Evolutionary conservation across 2,888 invertebrate species (phyloP), one percentile per base, ranked within the genome.

Genomic region (Galeopsomyia nigrocyanea): DNA sequence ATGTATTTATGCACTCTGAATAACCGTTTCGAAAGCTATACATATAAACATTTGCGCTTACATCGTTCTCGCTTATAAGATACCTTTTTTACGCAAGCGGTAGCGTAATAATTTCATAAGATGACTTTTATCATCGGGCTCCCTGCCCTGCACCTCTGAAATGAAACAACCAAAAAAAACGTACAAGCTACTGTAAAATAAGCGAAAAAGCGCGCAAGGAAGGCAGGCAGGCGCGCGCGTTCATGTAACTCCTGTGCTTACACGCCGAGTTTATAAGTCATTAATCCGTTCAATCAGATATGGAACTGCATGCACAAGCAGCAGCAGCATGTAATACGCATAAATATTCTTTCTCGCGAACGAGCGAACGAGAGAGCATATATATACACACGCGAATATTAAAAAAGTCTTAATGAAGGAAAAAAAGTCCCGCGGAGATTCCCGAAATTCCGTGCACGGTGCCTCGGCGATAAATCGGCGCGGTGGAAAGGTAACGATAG

Each of bases 101-200:
- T 31, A 31, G 31, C 31, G 31, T 31, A 31, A 31, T 31, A 31
- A 31, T 31, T 31, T 31, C 31, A 31, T 31, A 47, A 60, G 60
- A 60, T n/a, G 46, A 5, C 60, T 31, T 31, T 58, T 58, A 22
- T n/a, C 56, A 22, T 16, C 26, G 19, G 56, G n/a, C n/a, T n/a
- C 56, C 56, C 21, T 56, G 3, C 21, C 46, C 21, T 17, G n/a
- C 14, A 17, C 31, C 7, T 31, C 7, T 31, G 3, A 31, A 31
- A 31, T n/a, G n/a, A n/a, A n/a, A n/a, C n/a, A 31, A 31, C 31
- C 31, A 53, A 53, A 68, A 57, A 46, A 68, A 57, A 46, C 57
- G n/a, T 66, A 71, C 72, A 57, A 67, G 72, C 72, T 72, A 72
- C 72, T 19, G 72, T 67, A 66, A 66, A 66, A 57, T 51, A 31